Evolutionary conservation across 35 echinoderm and acorn worm species (phyloP), one percentile per base, ranked within the genome.

Genomic region (Apostichopus californicus): DNA sequence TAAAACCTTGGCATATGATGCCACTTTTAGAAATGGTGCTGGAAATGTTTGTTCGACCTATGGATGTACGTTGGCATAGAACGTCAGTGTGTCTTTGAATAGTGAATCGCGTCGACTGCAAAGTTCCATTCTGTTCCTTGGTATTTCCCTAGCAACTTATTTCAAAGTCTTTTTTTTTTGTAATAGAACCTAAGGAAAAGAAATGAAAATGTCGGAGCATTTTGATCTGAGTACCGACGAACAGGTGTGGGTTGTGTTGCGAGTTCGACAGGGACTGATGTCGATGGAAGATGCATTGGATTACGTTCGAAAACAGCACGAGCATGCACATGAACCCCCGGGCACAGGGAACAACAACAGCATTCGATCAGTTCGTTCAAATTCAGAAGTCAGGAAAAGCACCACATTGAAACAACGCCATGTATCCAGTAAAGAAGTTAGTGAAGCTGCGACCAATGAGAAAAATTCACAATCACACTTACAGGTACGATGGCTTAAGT

Each of bases 221-320:
- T 95, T 95, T 66, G 80, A 95, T 18, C 90, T 98, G 75, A 98
- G 96, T 77, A 98, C 94, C 1, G 96, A 98, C 85, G 96, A 98
- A 89, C 96, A 98, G 86, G 91, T 98, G 88, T 98, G 96, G 96
- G 96, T 98, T 59, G 95, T 98, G 92, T 86, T 98, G 25, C 92
- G 89, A 55, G 94, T 98, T 65, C 95, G 95, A 56, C 94, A 98
- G 90, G 96, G 96, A 79, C 81, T 94, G 0, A 98, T 98, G 96
- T 90, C 94, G 25, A 95, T 98, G 91, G 96, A 98, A 80, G 96
- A 98, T 68, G 96, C 96, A 17, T 83, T 98, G 92, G 96, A 98
- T 78, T 98, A 98, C 91, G 96, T 98, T 18, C 57, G 94, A 68
- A 91, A 93, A 63, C 96, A 98, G 71, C 94, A 98, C 57, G 96